Evolutionary conservation across 2,888 invertebrate species (phyloP).

Genomic region (Cephus pulcher): DNA sequence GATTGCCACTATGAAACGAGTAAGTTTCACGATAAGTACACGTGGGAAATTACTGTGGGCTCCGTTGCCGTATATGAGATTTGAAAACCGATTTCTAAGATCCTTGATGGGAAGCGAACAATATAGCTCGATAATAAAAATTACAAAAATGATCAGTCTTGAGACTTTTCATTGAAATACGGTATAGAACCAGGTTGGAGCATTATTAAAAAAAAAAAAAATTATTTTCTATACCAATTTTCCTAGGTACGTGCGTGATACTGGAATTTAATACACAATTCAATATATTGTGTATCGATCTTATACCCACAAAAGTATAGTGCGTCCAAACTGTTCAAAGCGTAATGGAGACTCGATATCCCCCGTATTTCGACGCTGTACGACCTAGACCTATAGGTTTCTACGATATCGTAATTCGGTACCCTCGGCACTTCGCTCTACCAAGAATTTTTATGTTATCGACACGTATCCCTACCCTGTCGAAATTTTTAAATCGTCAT

Average conservation of each 20-base stretch:
- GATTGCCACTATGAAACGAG: background rate
- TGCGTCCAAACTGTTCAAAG: background rate
- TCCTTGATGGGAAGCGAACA: background rate
- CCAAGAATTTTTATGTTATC: background rate
- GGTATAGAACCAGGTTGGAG: background rate
- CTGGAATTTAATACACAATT: background rate
- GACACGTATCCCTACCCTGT: background rate
- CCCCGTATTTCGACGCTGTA: background rate
- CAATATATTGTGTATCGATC: background rate
- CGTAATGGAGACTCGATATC: background rate
- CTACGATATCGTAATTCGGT: background rate
- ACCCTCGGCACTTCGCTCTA: background rate
- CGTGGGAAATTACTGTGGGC: background rate
- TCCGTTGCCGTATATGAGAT: background rate
- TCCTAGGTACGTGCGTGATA: background rate
- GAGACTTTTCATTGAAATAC: background rate
- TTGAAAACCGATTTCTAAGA: background rate
- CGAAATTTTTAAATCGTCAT: background rate
- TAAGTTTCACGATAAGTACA: background rate
- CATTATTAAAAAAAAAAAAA: background rate
- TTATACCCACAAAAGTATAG: background rate
- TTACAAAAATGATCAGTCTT: background rate
- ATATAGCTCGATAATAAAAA: background rate
- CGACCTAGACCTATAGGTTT: background rate
- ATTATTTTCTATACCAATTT: background rate